A percentile compares a stretch with the other conserved stretches of the same genome.
These are phyloP conservation scores for Pseudorhiza aurosa DNA, from an alignment of 30 jellyfish, hydroid and myxozoan species.

Conservation along the genomic window DNA sequence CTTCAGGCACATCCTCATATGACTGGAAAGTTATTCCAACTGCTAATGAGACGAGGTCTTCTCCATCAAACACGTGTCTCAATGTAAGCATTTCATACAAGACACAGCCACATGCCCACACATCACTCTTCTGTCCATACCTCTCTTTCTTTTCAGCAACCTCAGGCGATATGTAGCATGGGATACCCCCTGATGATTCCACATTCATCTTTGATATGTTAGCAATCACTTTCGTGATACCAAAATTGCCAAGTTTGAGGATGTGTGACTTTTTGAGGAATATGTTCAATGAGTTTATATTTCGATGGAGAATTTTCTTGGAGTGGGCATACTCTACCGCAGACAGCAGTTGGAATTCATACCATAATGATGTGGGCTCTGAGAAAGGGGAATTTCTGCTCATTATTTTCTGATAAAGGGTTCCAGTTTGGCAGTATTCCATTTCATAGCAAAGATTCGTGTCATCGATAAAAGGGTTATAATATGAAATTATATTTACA, in stretches of 20 bases:
- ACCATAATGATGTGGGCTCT: conserved; percentile 75
- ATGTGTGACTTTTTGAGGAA: conserved; percentile 81
- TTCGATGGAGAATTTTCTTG: conserved; percentile 82
- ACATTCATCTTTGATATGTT: conserved; percentile 52
- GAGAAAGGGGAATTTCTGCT: conserved; percentile 49
- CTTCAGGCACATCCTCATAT: conserved; percentile 61
- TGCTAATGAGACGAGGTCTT: conserved; percentile 78
- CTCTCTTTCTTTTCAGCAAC: conserved; percentile 56
- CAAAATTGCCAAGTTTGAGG: conserved; percentile 87
- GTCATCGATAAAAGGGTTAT: conserved; percentile 87
- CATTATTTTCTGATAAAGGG: conserved; percentile 85
- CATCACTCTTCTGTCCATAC: conserved; percentile 84
- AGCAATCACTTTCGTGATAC: conserved; percentile 86
- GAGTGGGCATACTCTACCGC: conserved; percentile 87
- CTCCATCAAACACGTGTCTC: conserved; percentile 83
- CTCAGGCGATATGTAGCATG: conserved; percentile 94
- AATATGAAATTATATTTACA: conserved; percentile 70
- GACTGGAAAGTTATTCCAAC: conserved; percentile 52
- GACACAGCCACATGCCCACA: conserved; percentile 99
- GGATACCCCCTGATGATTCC: conserved; percentile 91
- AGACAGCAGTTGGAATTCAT: conserved; percentile 75
- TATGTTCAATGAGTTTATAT: conserved; percentile 81
- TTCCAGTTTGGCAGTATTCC: conserved; percentile 93
- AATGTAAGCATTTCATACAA: conserved; percentile 83
- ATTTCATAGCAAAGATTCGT: conserved; percentile 78